Evolutionary conservation across 2,888 invertebrate species (phyloP), one percentile per base, ranked within the genome.

Genomic region (Metellina segmentata): DNA sequence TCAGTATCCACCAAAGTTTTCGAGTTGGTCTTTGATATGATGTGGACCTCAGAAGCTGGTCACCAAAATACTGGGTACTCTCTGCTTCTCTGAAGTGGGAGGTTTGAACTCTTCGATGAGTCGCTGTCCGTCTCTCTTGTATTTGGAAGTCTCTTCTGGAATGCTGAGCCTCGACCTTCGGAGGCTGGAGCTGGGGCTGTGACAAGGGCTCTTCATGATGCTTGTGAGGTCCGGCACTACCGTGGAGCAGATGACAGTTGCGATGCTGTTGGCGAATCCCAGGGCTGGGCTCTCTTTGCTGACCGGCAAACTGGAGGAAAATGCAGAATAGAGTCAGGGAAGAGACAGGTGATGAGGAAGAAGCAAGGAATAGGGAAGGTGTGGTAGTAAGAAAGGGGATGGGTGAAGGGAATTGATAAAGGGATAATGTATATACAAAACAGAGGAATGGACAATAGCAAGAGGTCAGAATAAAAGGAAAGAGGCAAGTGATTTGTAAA

Each of bases 211-310:
- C n/a, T 86, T 92, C 49, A 89, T 89, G 9, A 85, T 77, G 2
- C 77, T 81, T 2, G 85, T 72, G 8, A 91, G 75, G n/a, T 90
- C 90, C 19, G 92, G 87, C 52, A 90, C 89, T 7, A 91, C 91
- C 0, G 90, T 71, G n/a, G 93, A 91, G 20, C 87, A 89, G 20
- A 89, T 89, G 19, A 91, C 78, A 1, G 93, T 81, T 11, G 91
- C 91, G 48, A 89, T 89, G 51, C 82, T 91, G 77, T 85, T 90
- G 51, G 93, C 90, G 19, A 93, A 93, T n/a, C 91, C 91, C n/a
- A 93, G 77, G 51, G 93, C 90, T 81, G 92, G 89, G 72, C 91
- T 92, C 51, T 93, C 93, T 90, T 93, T 93, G 52, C 92, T 92
- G 16, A 93, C 93, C 0, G 93, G 93, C 9, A 93, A 52, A 16